phyloP scores from a whole-genome alignment of 2,797 vertebrate species.

The Leptodactylus fallax region DNA sequence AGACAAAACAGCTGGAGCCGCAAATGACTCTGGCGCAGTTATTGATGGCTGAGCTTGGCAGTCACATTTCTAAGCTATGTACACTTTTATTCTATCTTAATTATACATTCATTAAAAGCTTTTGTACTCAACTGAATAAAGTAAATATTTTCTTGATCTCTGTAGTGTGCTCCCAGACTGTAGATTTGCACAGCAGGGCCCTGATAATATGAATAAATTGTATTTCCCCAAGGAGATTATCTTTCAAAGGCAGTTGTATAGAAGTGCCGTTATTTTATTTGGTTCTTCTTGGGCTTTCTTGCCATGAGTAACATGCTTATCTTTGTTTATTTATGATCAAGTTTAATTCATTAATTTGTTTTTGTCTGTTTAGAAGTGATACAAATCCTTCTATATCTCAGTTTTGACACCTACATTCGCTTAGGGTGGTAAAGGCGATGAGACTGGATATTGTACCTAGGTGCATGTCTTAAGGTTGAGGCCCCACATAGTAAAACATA shows the following conservation, averaged over 20 bases:
- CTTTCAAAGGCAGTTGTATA: constrained; percentile 86
- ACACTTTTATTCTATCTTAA: constrained; percentile 81
- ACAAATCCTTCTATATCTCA: constrained; percentile 20
- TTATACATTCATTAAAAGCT: constrained; percentile 88
- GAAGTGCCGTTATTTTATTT: constrained; percentile 77
- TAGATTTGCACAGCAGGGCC: constrained; percentile 86
- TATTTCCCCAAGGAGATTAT: constrained; percentile 85
- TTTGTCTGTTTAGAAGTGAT: constrained; percentile 45
- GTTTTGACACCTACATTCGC: background rate
- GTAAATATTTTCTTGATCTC: constrained; percentile 89
- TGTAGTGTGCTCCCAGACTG: constrained; percentile 83
- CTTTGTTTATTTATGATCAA: constrained; percentile 67
- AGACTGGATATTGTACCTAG: background rate
- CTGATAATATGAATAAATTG: constrained; percentile 88
- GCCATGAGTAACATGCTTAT: constrained; percentile 73
- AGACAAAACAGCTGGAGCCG: constrained; percentile 80
- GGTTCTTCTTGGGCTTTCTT: constrained; percentile 77
- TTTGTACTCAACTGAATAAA: constrained; percentile 86
- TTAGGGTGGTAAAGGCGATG: background rate
- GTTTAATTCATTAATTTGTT: constrained; percentile 73
- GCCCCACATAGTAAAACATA: too few species aligned
- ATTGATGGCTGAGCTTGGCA: constrained; percentile 80
- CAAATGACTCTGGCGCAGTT: constrained; percentile 75
- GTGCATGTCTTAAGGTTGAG: background rate
- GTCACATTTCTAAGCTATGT: constrained; percentile 79